Evolutionary conservation across 2,888 invertebrate genomes (phyloP).

Genomic region (Bombylius major): DNA sequence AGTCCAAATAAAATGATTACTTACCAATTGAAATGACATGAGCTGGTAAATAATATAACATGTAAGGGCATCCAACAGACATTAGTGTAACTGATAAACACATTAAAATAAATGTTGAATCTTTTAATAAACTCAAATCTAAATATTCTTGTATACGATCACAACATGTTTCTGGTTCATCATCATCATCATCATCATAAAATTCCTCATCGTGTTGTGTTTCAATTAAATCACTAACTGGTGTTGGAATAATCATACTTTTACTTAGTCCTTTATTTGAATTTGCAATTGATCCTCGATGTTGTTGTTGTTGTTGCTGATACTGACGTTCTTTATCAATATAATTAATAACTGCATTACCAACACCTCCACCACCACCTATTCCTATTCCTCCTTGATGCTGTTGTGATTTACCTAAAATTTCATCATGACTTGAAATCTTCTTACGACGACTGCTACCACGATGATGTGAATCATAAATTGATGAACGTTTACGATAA

Average conservation of each 20-base stretch:
- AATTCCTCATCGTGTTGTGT: slow-evolving; percentile 19
- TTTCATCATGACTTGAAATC: slow-evolving; percentile 33
- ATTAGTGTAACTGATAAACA: slow-evolving; percentile 60
- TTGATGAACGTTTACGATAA: slow-evolving; percentile 42
- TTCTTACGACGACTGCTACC: slow-evolving; percentile 31
- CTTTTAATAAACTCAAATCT: slow-evolving; percentile 53
- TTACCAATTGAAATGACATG: slow-evolving; percentile 52
- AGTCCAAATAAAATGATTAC: background rate
- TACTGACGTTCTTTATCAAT: slow-evolving; percentile 28
- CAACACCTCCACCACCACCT: too few species aligned
- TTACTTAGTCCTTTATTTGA: slow-evolving; percentile 35
- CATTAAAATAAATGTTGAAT: slow-evolving; percentile 56
- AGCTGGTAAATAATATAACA: slow-evolving; percentile 61
- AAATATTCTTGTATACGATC: slow-evolving; percentile 42
- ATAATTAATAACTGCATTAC: background rate
- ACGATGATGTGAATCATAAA: slow-evolving; percentile 32
- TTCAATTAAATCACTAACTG: slow-evolving; percentile 32
- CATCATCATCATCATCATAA: slow-evolving; percentile 27
- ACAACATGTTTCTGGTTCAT: slow-evolving; percentile 31
- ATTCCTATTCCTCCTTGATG: slow-evolving; percentile 16
- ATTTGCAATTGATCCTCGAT: slow-evolving; percentile 14
- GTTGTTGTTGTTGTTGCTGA: slow-evolving; percentile 21
- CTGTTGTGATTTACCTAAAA: slow-evolving; percentile 28
- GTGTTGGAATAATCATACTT: slow-evolving; percentile 37
- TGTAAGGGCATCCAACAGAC: slow-evolving; percentile 66